Evolutionary conservation across 2,797 vertebrate genomes (phyloP), one percentile per base, ranked within the genome.

Genomic region (Spinus pinus): DNA sequence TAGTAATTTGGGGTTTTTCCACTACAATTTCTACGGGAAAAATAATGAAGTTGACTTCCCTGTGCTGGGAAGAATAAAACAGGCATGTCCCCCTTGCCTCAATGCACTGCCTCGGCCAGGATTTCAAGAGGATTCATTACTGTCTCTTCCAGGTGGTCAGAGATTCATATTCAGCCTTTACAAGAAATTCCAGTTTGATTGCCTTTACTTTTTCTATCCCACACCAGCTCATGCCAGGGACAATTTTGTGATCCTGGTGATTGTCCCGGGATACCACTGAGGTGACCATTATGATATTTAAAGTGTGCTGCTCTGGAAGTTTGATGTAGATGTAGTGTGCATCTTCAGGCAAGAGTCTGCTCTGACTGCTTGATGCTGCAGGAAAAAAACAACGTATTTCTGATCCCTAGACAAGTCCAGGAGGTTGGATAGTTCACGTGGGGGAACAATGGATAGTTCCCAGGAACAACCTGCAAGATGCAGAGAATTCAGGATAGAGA

Each of bases 341-440:
- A 65, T 18, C 15, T 46, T 64, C 37, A 91, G 67, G 20, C 35
- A 37, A 27, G 8, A 65, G 6, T 28, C 44, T 78, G 30, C 27
- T 72, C 54, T 49, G 6, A 18, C 12, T 56, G 6, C 20, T 60
- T 50, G 47, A 30, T 83, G 21, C 15, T 73, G 37, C 24, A 78
- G 8, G 10, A 41, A 6, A 80, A 15, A 35, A 28, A 42, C 7
- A 56, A 53, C 25, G 49, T 4, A 18, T 56, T 81, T 86, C 21
- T 84, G 39, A 50, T 62, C 17, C n/a, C 18, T 31, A 30, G 50
- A 35, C 14, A 73, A 79, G 6, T 47, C 6, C 9, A 46, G 33
- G 13, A 71, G 25, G 16, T 23, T 58, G n/a, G 17, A 25, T 37
- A 37, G 14, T 10, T 81, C 46, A n/a, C 0, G 0, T 75, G 11